Conservation (phyloP, 2,797 vertebrate species). For the Apogon hyalosoma region DNA sequence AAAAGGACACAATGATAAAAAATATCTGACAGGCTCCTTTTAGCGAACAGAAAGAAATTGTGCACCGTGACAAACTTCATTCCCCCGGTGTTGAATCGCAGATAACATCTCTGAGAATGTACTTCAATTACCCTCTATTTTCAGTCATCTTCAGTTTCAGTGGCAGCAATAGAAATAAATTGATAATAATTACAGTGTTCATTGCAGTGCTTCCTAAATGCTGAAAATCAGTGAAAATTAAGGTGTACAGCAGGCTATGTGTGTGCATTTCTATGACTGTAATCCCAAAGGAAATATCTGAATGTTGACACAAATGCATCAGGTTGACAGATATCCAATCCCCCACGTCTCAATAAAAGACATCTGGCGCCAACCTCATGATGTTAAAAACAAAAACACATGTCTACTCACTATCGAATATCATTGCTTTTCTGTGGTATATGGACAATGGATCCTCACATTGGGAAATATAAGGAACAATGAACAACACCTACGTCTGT, state of each 20-base stretch:
- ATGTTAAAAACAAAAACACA: conserved; percentile 28
- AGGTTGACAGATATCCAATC: conserved; percentile 27
- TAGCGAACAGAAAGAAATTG: conserved; percentile 6
- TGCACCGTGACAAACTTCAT: conserved; percentile 18
- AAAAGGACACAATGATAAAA: background rate
- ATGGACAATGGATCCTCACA: conserved; percentile 52
- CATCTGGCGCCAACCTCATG: conserved; percentile 19
- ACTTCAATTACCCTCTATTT: conserved; percentile 22
- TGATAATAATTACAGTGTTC: conserved; percentile 13
- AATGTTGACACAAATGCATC: conserved; percentile 18
- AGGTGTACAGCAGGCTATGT: background rate
- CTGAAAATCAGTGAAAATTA: background rate
- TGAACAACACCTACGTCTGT: conserved; percentile 29
- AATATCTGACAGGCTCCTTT: conserved; percentile 27
- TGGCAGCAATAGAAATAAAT: conserved; percentile 31
- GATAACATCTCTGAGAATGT: conserved; percentile 26
- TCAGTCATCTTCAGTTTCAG: conserved; percentile 15
- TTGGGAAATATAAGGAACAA: conserved; percentile 37
- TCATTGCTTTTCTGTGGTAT: conserved; percentile 36
- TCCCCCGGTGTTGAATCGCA: conserved; percentile 32
- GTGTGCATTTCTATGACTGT: background rate
- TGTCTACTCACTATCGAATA: conserved; percentile 20
- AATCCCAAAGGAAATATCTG: conserved; percentile 2
- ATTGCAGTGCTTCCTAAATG: background rate
- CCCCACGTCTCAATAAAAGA: conserved; percentile 10